phyloP scores from a whole-genome alignment of 2,888 invertebrate genomes.

The Quadriops clusia region DNA sequence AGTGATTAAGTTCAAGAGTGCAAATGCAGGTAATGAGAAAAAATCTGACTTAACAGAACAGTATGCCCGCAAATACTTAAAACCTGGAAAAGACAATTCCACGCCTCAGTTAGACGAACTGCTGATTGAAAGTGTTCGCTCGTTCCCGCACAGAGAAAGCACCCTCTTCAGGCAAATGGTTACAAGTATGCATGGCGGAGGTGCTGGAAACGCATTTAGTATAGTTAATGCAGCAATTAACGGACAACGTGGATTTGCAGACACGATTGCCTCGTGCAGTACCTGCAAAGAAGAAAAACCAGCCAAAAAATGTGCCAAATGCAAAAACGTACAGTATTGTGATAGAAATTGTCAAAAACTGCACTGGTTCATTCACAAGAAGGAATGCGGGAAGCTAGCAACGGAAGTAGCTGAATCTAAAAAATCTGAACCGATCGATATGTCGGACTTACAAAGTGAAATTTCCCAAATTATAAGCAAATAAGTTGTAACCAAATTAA shows the following conservation, averaged over 20 bases:
- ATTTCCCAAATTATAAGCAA: slow-evolving; percentile 7
- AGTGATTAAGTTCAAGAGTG: slow-evolving; percentile 16
- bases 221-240: slow-evolving; percentile 74
- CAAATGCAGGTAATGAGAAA: slow-evolving; percentile 39
- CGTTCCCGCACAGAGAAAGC: slow-evolving; percentile 85
- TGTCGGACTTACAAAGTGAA: too few species aligned
- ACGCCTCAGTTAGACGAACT: slow-evolving; percentile 57
- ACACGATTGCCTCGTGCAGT: slow-evolving; percentile 57
- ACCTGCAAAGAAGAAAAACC: slow-evolving; percentile 85
- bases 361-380: slow-evolving; percentile 87
- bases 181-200: slow-evolving; percentile 61
- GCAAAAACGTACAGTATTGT: slow-evolving; percentile 89
- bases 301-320: slow-evolving; percentile 87
- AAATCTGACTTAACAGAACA: slow-evolving; percentile 60
- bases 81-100: slow-evolving; percentile 57
- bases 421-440: slow-evolving; percentile 18
- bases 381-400: slow-evolving; percentile 59
- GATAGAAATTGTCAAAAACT: slow-evolving; percentile 87
- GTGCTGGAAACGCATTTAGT: slow-evolving; percentile 56
- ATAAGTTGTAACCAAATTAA: too few species aligned
- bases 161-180: slow-evolving; percentile 81
- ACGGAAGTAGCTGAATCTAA: slow-evolving; percentile 19
- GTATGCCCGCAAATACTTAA: slow-evolving; percentile 63
- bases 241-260: slow-evolving; percentile 72
- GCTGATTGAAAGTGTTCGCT: slow-evolving; percentile 73